These are phyloP conservation scores for Platysteira castanea DNA, from an alignment of 2,113 vertebrate genomes.

Conservation along the genomic window DNA sequence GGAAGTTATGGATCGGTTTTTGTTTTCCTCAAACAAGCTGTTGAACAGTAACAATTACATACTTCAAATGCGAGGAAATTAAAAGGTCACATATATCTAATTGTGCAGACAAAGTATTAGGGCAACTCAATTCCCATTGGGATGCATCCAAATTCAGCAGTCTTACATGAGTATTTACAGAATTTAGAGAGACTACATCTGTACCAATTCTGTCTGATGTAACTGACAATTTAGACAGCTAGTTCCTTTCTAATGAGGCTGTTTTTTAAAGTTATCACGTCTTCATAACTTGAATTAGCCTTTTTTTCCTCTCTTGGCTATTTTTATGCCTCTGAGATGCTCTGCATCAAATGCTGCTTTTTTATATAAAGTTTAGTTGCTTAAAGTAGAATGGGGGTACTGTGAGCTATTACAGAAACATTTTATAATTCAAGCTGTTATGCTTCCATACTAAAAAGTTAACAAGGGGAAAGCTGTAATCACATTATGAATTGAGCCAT, in stretches of 20 bases:
- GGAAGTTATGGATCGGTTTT: not conserved
- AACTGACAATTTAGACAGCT: not conserved
- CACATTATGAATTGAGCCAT: conserved; percentile 52
- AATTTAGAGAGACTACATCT: not conserved
- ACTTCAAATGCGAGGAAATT: not conserved
- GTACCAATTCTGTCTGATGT: conserved; percentile 12
- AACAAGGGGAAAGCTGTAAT: conserved; percentile 59
- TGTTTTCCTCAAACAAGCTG: not conserved
- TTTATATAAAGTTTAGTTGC: conserved; percentile 14
- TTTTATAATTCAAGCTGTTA: conserved; percentile 46
- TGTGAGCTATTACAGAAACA: conserved; percentile 29
- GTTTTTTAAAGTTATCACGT: conserved; percentile 47
- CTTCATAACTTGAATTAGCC: not conserved
- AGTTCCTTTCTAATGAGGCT: conserved; percentile 6
- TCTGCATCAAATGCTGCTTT: conserved; percentile 36
- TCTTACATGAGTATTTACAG: not conserved
- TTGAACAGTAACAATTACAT: not conserved
- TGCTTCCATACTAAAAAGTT: conserved; percentile 29
- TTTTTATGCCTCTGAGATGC: conserved; percentile 27
- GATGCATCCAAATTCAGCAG: not conserved
- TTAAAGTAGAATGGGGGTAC: conserved; percentile 41
- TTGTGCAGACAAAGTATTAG: not conserved
- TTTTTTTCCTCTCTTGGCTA: conserved; percentile 28
- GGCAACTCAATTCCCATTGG: not conserved
- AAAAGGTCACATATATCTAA: not conserved